Base-by-base conservation (phyloP, 2,113 vertebrate species). In the Cariama cristata region DNA sequence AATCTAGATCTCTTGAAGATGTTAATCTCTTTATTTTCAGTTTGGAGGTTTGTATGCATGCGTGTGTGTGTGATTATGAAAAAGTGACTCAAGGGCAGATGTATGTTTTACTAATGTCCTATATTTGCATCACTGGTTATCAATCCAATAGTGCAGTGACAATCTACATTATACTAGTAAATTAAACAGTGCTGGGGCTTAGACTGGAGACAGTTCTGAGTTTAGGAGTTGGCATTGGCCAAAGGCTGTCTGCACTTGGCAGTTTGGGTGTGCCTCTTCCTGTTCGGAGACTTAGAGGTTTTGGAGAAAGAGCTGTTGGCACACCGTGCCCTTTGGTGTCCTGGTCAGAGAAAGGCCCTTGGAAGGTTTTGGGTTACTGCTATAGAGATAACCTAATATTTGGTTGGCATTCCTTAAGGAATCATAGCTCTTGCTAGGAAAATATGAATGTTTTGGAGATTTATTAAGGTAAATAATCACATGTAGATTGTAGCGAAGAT, bases 361-460 rank as follows among this genome's bases (percentile, higher is more conserved):
- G 23, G 12, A 71, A 77, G 8, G 33, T 12, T 40, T 60, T 28
- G 45, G 14, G 50, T 62, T 55, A 63, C 28, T 58, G 14, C 17
- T n/a, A 0, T 3, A 38, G 12, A 50, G 27, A 5, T 15, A 75
- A 56, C 22, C 11, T 33, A 45, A 58, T 1, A 4, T 20, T n/a
- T 52, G 13, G 7, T 28, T 80, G 35, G 5, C 22, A 40, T 74
- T 80, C 14, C 62, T 44, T 74, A 56, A 63, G 42, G 42, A 80
- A 30, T 74, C 11, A 3, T 55, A 63, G 42, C 10, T 63, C 24
- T 69, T n/a, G 11, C 14, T 60, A 14, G 38, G 14, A 67, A 88
- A 73, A 66, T 35, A 47, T 2, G 4, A 79, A 66, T 19, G 20
- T 30, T 56, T 63, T 74, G 8, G 11, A 53, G 32, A 68, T 62